Conservation (phyloP, 2,888 invertebrate species). For the Neoascia interrupta region DNA sequence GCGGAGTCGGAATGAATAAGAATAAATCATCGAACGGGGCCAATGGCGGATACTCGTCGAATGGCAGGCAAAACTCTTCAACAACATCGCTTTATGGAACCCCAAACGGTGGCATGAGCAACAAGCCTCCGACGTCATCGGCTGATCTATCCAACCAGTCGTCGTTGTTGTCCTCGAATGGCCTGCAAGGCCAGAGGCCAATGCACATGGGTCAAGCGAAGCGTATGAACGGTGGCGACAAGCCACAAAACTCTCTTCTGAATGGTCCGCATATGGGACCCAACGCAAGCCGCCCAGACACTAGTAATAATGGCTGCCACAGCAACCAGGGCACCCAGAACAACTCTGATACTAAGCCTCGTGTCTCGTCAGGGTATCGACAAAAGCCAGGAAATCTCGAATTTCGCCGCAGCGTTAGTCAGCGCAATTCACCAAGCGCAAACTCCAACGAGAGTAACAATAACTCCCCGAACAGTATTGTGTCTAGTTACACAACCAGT, state of each 20-base stretch:
- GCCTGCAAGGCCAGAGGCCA: constrained; percentile 49
- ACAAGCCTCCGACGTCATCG: constrained; percentile 74
- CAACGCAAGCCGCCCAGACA: constrained; percentile 49
- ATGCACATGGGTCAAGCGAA: constrained; percentile 54
- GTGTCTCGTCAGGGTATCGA: constrained; percentile 70
- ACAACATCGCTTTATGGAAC: constrained; percentile 50
- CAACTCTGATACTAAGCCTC: constrained; percentile 64
- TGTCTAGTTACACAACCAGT: constrained; percentile 70
- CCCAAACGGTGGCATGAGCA: constrained; percentile 55
- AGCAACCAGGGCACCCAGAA: constrained; percentile 54
- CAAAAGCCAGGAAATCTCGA: constrained; percentile 77
- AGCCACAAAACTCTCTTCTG: constrained; percentile 42
- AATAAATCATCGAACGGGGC: constrained; percentile 55
- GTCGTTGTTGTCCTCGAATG: constrained; percentile 46
- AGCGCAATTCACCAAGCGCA: constrained; percentile 79
- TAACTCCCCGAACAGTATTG: constrained; percentile 79
- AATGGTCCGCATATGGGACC: constrained; percentile 54
- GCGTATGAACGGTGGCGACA: constrained; percentile 49
- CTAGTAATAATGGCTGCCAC: constrained; percentile 50
- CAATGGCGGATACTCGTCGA: constrained; percentile 50
- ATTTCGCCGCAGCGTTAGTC: constrained; percentile 77
- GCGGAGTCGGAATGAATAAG: constrained; percentile 63
- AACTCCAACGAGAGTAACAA: constrained; percentile 79
- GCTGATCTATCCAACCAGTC: constrained; percentile 42
- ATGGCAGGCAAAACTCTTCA: constrained; percentile 53